These are phyloP conservation scores for Anarhynchus alexandrinus DNA, from an alignment of 2,113 vertebrate species.

Conservation along the genomic window DNA sequence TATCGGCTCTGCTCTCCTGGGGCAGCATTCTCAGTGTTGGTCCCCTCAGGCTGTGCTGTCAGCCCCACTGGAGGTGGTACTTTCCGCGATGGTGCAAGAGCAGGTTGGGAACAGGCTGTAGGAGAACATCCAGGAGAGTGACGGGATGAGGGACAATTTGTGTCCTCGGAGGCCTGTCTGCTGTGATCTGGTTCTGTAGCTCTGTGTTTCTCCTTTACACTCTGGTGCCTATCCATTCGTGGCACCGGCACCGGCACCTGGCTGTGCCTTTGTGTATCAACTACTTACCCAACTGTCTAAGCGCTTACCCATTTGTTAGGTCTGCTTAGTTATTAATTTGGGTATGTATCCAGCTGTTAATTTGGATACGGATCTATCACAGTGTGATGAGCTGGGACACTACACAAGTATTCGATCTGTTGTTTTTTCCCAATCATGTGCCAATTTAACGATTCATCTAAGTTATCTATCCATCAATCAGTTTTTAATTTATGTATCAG, in stretches of 20 bases:
- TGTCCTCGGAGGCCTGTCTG: rapidly evolving
- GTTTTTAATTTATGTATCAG: slow-evolving; percentile 25
- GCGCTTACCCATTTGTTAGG: rapidly evolving
- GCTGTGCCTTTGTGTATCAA: rapidly evolving
- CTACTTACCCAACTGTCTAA: rapidly evolving
- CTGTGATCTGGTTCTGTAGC: background rate
- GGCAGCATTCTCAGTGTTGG: rapidly evolving
- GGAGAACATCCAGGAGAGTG: background rate
- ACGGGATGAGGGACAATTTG: rapidly evolving
- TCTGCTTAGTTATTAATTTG: background rate
- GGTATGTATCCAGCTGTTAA: rapidly evolving
- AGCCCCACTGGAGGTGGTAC: background rate
- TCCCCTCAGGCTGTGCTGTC: background rate
- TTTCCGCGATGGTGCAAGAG: background rate
- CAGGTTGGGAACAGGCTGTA: background rate
- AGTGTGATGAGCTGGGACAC: background rate
- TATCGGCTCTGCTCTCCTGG: background rate
- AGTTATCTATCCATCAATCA: slow-evolving; percentile 43
- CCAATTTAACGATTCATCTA: slow-evolving; percentile 42
- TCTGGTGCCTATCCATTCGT: rapidly evolving
- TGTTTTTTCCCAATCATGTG: slow-evolving; percentile 46
- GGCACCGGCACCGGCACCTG: background rate
- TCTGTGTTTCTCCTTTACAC: rapidly evolving
- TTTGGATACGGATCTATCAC: too few relatives aligned
- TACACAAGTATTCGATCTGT: background rate